These are phyloP conservation scores for Nycteola revayana DNA, from an alignment of 2,888 invertebrate genomes.

Conservation along the genomic window DNA sequence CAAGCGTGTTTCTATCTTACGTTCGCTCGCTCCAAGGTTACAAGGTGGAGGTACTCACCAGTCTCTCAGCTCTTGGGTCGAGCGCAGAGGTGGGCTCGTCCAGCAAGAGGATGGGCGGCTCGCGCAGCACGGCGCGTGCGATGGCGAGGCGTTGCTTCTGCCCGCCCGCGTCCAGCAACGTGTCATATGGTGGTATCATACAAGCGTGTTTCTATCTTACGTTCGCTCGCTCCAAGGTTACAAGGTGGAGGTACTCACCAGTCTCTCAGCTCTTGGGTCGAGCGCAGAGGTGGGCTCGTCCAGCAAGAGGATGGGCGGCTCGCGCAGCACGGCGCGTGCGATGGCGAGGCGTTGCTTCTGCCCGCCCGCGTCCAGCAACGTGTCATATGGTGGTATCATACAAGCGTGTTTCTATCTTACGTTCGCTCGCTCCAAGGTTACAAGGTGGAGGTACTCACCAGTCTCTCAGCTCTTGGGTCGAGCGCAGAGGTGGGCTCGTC, in stretches of 20 bases:
- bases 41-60: too few relatives aligned
- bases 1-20: too few relatives aligned
- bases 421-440: too few relatives aligned
- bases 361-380: constrained; percentile 89
- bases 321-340: constrained; percentile 88
- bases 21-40: too few relatives aligned
- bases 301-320: constrained; percentile 86
- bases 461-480: constrained; percentile 89
- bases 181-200: too few relatives aligned
- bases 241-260: too few relatives aligned
- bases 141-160: not conserved
- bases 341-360: constrained; percentile 93
- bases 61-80: not conserved
- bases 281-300: constrained; percentile 94
- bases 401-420: too few relatives aligned
- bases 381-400: too few relatives aligned
- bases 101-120: not conserved
- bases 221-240: too few relatives aligned
- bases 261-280: constrained; percentile 89
- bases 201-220: too few relatives aligned
- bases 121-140: not conserved
- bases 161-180: not conserved
- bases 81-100: not conserved
- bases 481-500: constrained; percentile 94
- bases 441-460: too few relatives aligned